phyloP scores from a whole-genome alignment of 2,113 vertebrate species.

The Felis chaus region DNA sequence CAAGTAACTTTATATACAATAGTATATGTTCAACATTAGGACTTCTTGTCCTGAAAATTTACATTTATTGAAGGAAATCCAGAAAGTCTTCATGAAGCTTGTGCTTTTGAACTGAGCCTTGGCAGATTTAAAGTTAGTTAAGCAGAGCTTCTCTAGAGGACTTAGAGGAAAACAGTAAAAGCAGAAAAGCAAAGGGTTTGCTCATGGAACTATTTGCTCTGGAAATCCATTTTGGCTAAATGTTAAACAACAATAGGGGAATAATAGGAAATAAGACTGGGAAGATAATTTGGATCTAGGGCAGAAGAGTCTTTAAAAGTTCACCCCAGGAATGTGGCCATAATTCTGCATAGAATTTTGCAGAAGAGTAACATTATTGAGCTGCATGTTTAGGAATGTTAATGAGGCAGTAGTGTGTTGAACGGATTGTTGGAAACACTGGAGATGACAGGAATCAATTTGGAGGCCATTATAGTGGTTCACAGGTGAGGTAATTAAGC shows the following conservation, averaged over 20 bases:
- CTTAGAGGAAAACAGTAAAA: conserved; percentile 7
- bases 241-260: neutral
- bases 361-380: neutral
- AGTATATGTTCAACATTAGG: neutral
- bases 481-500: neutral
- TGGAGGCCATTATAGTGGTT: neutral
- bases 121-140: conserved; percentile 12
- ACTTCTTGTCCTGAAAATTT: neutral
- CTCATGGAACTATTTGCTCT: neutral
- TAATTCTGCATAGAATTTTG: conserved; percentile 13
- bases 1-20: neutral
- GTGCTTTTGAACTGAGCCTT: neutral
- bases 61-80: conserved; percentile 1
- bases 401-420: neutral
- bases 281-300: neutral
- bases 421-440: neutral
- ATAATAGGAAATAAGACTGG: neutral
- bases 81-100: neutral
- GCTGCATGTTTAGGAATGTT: neutral
- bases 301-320: neutral
- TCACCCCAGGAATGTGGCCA: neutral
- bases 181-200: neutral
- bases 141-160: neutral
- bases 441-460: neutral
- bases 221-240: neutral